Evolutionary conservation across 2,113 vertebrate species (phyloP), one percentile per base, ranked within the genome.

Genomic region (Sprattus sprattus): DNA sequence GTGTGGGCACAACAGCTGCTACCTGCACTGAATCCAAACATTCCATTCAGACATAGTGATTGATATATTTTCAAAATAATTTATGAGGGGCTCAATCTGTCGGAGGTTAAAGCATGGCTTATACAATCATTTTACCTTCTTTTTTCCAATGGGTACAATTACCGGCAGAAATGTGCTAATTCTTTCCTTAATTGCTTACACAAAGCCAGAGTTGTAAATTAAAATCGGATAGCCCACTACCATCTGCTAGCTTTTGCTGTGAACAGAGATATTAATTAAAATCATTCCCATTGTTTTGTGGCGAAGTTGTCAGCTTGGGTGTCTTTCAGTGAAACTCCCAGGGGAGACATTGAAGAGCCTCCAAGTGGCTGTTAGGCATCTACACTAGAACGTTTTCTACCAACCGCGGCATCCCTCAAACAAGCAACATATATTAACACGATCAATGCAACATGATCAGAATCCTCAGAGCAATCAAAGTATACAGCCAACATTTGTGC

Each of bases 91-190:
- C 28, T 78, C 39, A 78, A 39, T 78, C 71, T 32, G 71, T 32
- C 28, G 10, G 71, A 16, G 71, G 64, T 96, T 93, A 89, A 78
- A 78, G 10, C 10, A 60, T 75, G 25, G 71, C 71, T 78, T 15
- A 15, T 75, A 32, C 28, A 78, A 78, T 78, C 1, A 39, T 78
- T 78, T 39, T 13, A 78, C 71, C 71, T 32, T 32, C 3, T 78
- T 78, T 67, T 67, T 71, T 71, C 64, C 25, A 78, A 16, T 78
- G 71, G 71, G 39, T 13, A 44, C 50, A 54, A 5, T 45, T 85
- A 83, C 85, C 87, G 0, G 32, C 28, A 54, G 85, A 86, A 57
- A 80, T 16, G 22, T 57, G n/a, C 15, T 39, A 80, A 84, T 49
- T 32, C 44, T 82, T 80, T 86, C 83, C 85, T 88, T 88, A 85